Evolutionary conservation across 2,113 vertebrate species (phyloP).

Genomic region (Chloebia gouldiae): DNA sequence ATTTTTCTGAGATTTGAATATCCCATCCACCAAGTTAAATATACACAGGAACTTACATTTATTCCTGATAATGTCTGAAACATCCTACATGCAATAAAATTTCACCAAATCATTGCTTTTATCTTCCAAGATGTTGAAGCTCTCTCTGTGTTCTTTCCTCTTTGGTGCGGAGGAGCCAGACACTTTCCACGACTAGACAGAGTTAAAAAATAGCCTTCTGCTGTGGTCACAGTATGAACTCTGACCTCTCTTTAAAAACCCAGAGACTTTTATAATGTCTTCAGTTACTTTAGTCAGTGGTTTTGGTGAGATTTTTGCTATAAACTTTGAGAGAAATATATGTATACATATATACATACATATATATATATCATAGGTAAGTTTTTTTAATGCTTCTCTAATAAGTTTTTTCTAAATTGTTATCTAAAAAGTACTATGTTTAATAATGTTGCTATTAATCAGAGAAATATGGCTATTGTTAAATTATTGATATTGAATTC

Average conservation of each 20-base stretch:
- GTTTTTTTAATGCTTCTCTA: not conserved
- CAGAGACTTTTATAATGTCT: not conserved
- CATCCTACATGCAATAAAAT: not conserved
- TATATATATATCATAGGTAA: not conserved
- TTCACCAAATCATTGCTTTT: not conserved
- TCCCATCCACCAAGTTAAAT: not conserved
- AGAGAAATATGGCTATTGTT: not conserved
- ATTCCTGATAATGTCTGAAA: slow-evolving; percentile 11
- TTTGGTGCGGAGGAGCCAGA: not conserved
- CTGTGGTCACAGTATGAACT: not conserved
- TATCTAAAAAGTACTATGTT: not conserved
- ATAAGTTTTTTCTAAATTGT: not conserved
- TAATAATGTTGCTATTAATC: not conserved
- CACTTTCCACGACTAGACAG: not conserved
- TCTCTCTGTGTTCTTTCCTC: not conserved
- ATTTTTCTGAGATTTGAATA: slow-evolving; percentile 25
- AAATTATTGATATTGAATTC: not conserved
- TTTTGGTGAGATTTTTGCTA: not conserved
- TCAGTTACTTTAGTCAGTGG: not conserved
- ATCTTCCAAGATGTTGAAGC: not conserved
- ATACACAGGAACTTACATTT: not conserved
- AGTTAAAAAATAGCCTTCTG: not conserved
- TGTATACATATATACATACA: not conserved
- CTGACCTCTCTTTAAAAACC: not conserved
- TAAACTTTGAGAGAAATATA: not conserved